Conservation (phyloP, 2,797 vertebrate genomes). For the Takifugu rubripes region DNA sequence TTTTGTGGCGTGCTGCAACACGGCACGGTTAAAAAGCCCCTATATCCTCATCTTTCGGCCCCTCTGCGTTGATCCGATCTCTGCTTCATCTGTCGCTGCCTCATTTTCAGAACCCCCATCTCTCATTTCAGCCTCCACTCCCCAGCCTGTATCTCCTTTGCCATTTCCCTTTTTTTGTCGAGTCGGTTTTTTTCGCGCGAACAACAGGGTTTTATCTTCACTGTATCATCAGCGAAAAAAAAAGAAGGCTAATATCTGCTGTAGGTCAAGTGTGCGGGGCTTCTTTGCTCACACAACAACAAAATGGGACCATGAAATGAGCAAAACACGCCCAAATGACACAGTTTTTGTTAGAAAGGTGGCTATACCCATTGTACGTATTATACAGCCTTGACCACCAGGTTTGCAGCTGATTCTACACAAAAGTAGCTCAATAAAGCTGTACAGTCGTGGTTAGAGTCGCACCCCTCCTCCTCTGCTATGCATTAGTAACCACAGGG, state of each 20-base stretch:
- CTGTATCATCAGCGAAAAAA: neutral
- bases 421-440: neutral
- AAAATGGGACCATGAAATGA: neutral
- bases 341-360: neutral
- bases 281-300: neutral
- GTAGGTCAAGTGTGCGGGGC: neutral
- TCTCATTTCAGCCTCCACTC: slow-evolving; percentile 33
- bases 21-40: slow-evolving; percentile 38
- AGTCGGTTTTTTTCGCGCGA: neutral
- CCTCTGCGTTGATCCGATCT: slow-evolving; percentile 17
- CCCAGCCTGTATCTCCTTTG: slow-evolving; percentile 15
- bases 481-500: slow-evolving; percentile 1
- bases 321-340: neutral
- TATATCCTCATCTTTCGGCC: slow-evolving; percentile 21
- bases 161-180: slow-evolving; percentile 5
- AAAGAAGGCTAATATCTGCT: neutral
- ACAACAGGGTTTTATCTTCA: neutral
- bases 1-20: slow-evolving; percentile 46
- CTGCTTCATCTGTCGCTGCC: slow-evolving; percentile 28
- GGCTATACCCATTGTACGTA: neutral
- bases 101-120: slow-evolving; percentile 31
- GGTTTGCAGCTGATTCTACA: neutral
- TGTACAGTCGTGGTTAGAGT: neutral
- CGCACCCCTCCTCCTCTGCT: neutral
- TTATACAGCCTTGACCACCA: no score